Base-by-base conservation (phyloP, 2,797 vertebrate species). In the Halcyon badia region DNA sequence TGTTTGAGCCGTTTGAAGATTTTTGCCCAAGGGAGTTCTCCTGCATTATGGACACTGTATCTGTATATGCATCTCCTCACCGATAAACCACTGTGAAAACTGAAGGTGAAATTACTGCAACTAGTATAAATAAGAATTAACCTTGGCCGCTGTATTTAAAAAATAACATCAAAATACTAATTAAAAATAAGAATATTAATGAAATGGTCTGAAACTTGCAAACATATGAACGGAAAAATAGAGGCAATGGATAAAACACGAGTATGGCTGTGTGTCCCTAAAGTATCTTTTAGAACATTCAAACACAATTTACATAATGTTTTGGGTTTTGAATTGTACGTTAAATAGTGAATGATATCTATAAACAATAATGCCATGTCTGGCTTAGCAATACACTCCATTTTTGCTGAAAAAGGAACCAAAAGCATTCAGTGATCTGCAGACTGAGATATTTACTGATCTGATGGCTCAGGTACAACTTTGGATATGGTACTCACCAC, bases 401-500 rank as follows among this genome's bases (percentile, higher is more conserved):
- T 16, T 88, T 41, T 57, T 75, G 26, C 22, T 65, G 28, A 72
- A 85, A 78, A 65, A 46, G 21, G n/a, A 94, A 75, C 7, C 12
- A 6, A 80, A 82, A 79, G 2, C 15, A 64, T 82, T 69, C 3
- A 1, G 7, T 21, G 19, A 4, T 72, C 54, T 91, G 48, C 22
- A 82, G 49, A 24, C 15, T 54, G 41, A 89, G 20, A 5, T 58
- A 60, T 13, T 35, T 73, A 35, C 46, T 41, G 16, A 48, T 49
- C 13, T 51, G 35, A n/a, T 41, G 14, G 17, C 71, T 81, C 3
- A 3, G n/a, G 10, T 62, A 16, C 22, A 39, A 39, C 12, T 85
- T 57, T 14, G 11, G 8, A 31, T 60, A 33, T 5, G 4, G 33
- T 87, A 97, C 99, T 98, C 97, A 99, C 99, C 98, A 99, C 98